Evolutionary conservation across 2,888 invertebrate genomes (phyloP), one percentile per base, ranked within the genome.

Genomic region (Hybos culiciformis): DNA sequence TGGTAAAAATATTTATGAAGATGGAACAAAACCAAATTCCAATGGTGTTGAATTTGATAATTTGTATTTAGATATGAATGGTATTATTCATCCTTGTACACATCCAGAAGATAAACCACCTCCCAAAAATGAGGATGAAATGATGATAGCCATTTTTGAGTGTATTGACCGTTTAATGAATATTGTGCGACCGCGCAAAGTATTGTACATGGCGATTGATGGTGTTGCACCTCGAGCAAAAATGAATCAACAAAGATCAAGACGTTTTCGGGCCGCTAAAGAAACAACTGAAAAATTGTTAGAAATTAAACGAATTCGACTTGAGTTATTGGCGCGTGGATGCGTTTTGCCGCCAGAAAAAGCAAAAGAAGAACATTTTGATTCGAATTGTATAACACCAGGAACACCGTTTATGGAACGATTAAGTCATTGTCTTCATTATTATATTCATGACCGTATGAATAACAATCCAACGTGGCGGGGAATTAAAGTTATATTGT

Each of bases 141-240:
- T 99, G 98, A 98, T 98, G 94, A 77, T 93, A 38, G 88, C 92
- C 37, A 98, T 99, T 59, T 99, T 98, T 63, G 96, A 96, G 57
- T 97, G 94, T 65, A 96, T 98, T 50, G 98, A 98, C 67, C 73
- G 96, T 46, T 72, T 98, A 46, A 90, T 97, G 67, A 74, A 80
- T 38, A 94, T 96, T 56, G 91, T 94, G 1, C 72, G 94, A 51
- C 96, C 96, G 1, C 74, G 91, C 55, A 91, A 91, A 63, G 53
- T 98, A 36, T 69, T 99, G 49, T 98, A 98, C 66, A 97, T 98
- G 97, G 98, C 98, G 41, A 96, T 99, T 65, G 98, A 98, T 71
- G 98, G 98, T 50, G 97, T 98, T 75, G 96, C 96, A 3, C 94
- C 98, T 0, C 73, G 97, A 58, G 98, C 98, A 0, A 98, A 98